A percentile compares a stretch with the other conserved stretches of the same genome.
phyloP scores from a whole-genome alignment of 37 sponge, comb jelly and placozoan genomes.

The Spongia lamella region DNA sequence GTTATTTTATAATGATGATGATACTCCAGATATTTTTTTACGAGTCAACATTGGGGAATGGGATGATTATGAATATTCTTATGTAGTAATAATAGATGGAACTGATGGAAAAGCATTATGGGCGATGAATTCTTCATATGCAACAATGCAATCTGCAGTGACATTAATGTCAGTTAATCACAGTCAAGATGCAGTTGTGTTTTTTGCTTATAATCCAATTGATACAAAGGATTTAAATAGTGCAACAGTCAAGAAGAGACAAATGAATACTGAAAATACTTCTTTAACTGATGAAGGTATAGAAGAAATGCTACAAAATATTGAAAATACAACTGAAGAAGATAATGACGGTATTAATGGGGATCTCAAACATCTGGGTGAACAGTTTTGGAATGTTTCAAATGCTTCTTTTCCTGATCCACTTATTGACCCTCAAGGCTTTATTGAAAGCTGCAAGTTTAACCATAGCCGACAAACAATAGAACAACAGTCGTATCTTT shows the following conservation, averaged over 20 bases:
- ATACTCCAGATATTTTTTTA: conserved; percentile 62
- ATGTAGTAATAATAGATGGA: conserved; percentile 65
- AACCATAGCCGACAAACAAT: conserved; percentile 24
- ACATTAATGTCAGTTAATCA: conserved; percentile 10
- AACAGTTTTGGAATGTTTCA: too few species aligned
- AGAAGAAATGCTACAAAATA: neutral
- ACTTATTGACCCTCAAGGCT: conserved; percentile 16
- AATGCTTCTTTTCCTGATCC: conserved; percentile 52
- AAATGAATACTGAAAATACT: too few species aligned
- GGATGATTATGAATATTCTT: conserved; percentile 56
- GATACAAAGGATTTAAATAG: conserved; percentile 6
- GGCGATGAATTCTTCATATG: conserved; percentile 41
- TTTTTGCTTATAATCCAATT: conserved; percentile 14
- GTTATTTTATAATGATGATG: conserved; percentile 61
- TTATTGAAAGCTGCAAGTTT: conserved; percentile 14
- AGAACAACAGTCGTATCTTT: conserved; percentile 16
- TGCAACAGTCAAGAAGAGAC: too few species aligned
- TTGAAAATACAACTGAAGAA: neutral
- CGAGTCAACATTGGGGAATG: conserved; percentile 64
- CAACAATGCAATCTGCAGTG: conserved; percentile 48
- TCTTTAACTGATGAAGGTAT: too few species aligned
- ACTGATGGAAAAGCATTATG: conserved; percentile 51
- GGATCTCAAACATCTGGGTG: too few species aligned
- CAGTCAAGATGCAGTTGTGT: conserved; percentile 64
- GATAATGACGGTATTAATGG: neutral